These are phyloP conservation scores for Allygus modestus DNA, from an alignment of 2,888 invertebrate species.

Conservation along the genomic window DNA sequence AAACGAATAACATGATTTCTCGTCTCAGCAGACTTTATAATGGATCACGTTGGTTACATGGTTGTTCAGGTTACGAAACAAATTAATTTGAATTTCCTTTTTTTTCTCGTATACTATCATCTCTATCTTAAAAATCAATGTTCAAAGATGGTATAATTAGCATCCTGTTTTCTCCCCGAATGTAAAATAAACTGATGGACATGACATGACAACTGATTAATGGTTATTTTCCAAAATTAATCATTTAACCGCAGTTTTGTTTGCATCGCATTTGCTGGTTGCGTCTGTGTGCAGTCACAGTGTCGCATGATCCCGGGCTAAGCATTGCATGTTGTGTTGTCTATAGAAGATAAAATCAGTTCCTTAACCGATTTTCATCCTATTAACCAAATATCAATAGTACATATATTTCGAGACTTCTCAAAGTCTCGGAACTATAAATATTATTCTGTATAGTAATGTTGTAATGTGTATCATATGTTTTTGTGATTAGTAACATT, in stretches of 20 bases:
- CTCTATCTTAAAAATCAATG: too few relatives aligned
- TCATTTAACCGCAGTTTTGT: not conserved
- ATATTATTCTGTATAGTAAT: conserved; percentile 20
- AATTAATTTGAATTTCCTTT: too few relatives aligned
- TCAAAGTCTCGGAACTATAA: conserved; percentile 9
- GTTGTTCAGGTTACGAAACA: too few relatives aligned
- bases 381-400: conserved; percentile 47
- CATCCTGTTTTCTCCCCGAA: too few relatives aligned
- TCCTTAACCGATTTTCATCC: conserved; percentile 27
- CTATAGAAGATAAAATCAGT: conserved; percentile 22
- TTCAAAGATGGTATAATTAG: too few relatives aligned
- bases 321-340: conserved; percentile 40
- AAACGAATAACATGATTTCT: too few relatives aligned
- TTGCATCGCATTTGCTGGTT: not conserved
- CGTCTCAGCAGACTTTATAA: too few relatives aligned
- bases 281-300: not conserved
- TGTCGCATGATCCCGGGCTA: conserved; percentile 15
- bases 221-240: not conserved
- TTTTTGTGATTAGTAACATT: conserved; percentile 34
- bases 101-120: too few relatives aligned
- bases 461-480: conserved; percentile 38
- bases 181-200: not conserved
- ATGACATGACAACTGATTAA: not conserved
- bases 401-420: conserved; percentile 10
- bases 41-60: too few relatives aligned